Percentiles rank a stretch among this genome's conserved stretches.
Conservation (phyloP, 2,113 vertebrate species). For the Ailuropoda melanoleuca region DNA sequence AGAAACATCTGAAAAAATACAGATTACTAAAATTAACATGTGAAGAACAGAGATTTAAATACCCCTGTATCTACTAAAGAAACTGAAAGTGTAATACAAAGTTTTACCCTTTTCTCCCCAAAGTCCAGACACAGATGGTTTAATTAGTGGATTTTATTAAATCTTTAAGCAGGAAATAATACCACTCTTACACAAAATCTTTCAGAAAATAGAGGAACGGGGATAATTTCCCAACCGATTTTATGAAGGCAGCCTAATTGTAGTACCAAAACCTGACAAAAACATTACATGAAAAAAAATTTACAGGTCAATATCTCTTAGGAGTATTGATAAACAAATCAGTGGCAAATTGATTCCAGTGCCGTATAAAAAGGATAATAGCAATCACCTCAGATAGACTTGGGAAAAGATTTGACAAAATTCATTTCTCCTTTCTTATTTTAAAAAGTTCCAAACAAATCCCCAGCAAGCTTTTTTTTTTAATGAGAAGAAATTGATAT, state of each 20-base stretch:
- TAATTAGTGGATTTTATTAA: not conserved
- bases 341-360: not conserved
- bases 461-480: not conserved
- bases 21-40: not conserved
- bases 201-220: not conserved
- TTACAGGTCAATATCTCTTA: not conserved
- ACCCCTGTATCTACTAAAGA: not conserved
- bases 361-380: not conserved
- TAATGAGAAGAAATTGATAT: constrained; percentile 1
- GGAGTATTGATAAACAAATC: not conserved
- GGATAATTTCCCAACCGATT: not conserved
- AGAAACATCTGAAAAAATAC: not conserved
- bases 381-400: not conserved
- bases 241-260: not conserved
- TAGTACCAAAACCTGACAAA: not conserved
- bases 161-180: not conserved
- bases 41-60: not conserved
- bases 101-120: not conserved
- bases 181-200: not conserved
- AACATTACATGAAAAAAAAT: not conserved
- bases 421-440: not conserved
- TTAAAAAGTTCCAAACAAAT: not conserved
- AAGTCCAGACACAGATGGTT: not conserved
- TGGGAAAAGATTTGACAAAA: not conserved
- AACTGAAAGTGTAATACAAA: not conserved